These are phyloP conservation scores for Sarcoramphus papa DNA, from an alignment of 2,797 vertebrate genomes.

Conservation along the genomic window DNA sequence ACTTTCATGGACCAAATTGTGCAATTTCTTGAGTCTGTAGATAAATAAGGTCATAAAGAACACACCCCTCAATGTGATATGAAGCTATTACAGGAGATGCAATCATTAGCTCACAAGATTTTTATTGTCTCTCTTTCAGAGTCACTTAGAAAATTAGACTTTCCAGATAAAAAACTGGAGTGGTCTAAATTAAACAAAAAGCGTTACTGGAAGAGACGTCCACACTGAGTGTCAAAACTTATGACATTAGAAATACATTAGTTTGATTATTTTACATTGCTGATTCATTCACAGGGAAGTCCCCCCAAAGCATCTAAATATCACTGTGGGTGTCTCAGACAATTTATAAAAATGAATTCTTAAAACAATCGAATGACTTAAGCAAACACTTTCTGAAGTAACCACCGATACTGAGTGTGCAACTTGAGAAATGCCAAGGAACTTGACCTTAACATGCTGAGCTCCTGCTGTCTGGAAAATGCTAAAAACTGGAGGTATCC, in stretches of 20 bases:
- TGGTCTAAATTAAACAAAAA: not conserved
- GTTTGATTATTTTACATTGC: not conserved
- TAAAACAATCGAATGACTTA: not conserved
- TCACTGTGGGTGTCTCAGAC: not conserved
- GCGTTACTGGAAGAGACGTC: not conserved
- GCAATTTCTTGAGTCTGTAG: not conserved
- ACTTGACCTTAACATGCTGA: not conserved
- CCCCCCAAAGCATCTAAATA: not conserved
- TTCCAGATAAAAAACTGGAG: not conserved
- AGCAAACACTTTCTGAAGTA: not conserved
- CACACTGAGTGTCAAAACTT: not conserved
- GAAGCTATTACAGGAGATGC: not conserved
- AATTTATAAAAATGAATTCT: not conserved
- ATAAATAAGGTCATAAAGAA: not conserved
- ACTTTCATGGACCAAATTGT: not conserved
- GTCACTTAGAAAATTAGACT: not conserved
- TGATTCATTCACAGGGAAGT: not conserved
- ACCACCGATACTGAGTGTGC: not conserved
- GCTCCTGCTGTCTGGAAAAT: not conserved
- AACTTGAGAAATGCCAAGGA: not conserved
- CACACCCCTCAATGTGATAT: not conserved
- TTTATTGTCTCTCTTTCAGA: not conserved
- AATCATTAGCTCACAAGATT: not conserved
- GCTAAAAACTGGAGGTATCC: not conserved
- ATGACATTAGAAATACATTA: not conserved